Evolutionary conservation across 2,113 vertebrate species (phyloP).

Genomic region (Rutilus rutilus): DNA sequence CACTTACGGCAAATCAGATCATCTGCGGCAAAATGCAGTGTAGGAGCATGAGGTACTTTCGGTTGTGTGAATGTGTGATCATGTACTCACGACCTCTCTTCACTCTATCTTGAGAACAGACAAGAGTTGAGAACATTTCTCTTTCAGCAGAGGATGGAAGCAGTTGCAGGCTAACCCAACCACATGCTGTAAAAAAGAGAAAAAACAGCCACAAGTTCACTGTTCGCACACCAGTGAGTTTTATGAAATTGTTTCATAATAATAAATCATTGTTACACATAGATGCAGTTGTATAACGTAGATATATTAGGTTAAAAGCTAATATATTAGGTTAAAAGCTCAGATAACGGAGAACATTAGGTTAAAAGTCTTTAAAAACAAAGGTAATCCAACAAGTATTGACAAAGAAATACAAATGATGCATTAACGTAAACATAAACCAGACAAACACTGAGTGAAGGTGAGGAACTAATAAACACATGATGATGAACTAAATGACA

Average conservation of each 20-base stretch:
- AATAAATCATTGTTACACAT: neutral
- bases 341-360: too few species aligned
- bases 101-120: neutral
- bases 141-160: neutral
- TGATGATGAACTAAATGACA: too few species aligned
- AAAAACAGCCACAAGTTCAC: neutral
- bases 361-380: too few species aligned
- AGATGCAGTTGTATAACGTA: too few species aligned
- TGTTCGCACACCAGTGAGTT: neutral
- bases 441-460: too few species aligned
- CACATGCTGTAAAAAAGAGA: constrained; percentile 8
- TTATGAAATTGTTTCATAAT: neutral
- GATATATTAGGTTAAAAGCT: too few species aligned
- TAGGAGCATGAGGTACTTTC: constrained; percentile 1
- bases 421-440: too few species aligned
- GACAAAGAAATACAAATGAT: too few species aligned
- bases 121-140: neutral
- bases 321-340: too few species aligned
- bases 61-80: constrained; percentile 24
- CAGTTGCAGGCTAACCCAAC: neutral
- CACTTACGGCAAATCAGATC: constrained; percentile 38
- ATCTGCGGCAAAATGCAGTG: constrained; percentile 18
- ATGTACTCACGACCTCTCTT: constrained; percentile 15
- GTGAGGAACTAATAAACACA: too few species aligned
- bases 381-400: too few species aligned